These are phyloP conservation scores for Eulemur albifrons DNA, from an alignment of 2,797 vertebrate species.

Conservation along the genomic window DNA sequence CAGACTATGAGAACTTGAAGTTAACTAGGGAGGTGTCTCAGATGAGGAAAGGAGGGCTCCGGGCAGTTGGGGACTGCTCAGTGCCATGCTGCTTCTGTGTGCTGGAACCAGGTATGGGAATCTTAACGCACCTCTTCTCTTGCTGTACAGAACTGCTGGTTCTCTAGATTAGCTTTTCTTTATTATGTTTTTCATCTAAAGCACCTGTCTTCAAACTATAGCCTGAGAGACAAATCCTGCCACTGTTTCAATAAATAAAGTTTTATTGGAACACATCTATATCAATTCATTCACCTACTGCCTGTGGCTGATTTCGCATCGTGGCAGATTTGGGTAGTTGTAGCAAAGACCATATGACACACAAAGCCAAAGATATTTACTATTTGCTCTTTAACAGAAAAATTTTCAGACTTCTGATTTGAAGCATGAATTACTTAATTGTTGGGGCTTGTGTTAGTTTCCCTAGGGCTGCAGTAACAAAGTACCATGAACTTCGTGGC, in stretches of 20 bases:
- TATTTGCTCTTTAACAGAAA: not conserved
- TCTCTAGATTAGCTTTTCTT: not conserved
- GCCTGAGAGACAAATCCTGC: not conserved
- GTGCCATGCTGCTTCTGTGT: not conserved
- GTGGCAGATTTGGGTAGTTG: not conserved
- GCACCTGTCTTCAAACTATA: not conserved
- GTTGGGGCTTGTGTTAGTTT: not conserved
- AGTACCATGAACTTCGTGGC: not conserved
- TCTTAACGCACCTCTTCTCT: no score
- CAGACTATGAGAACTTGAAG: not conserved
- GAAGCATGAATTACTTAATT: not conserved
- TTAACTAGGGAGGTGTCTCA: not conserved
- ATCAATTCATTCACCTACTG: not conserved
- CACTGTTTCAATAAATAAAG: not conserved
- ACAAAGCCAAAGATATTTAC: not conserved
- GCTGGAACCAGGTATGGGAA: not conserved
- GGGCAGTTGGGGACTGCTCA: not conserved
- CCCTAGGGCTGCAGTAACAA: not conserved
- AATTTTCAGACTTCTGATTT: not conserved
- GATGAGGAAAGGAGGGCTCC: accelerated
- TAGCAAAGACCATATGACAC: accelerated
- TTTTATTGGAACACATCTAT: not conserved
- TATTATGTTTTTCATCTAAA: not conserved
- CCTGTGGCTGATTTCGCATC: not conserved
- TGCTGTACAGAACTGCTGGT: not conserved